phyloP scores from a whole-genome alignment of 2,797 vertebrate species.

The Falco berigora region DNA sequence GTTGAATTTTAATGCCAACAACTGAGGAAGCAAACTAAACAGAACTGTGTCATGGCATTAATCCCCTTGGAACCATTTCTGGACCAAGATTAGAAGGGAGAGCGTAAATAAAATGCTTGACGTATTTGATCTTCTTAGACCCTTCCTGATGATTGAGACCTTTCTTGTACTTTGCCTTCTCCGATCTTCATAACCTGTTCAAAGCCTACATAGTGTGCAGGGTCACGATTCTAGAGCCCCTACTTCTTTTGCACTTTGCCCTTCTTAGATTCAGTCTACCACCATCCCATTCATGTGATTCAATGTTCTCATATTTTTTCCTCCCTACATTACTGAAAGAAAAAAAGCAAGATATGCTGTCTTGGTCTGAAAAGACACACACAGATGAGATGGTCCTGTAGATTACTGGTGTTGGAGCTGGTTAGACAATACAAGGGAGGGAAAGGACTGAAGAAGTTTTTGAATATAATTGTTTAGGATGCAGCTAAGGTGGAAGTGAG shows the following conservation, averaged over 20 bases:
- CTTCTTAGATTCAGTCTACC: background rate
- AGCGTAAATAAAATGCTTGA: background rate
- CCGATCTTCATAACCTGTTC: background rate
- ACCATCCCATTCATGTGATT: background rate
- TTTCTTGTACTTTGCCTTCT: background rate
- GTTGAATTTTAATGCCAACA: background rate
- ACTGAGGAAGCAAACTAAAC: background rate
- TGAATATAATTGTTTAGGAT: background rate
- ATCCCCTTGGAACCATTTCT: background rate
- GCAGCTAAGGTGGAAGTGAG: background rate
- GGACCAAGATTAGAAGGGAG: background rate
- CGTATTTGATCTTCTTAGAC: background rate
- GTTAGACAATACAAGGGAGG: background rate
- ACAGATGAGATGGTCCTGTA: background rate
- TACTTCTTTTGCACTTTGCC: background rate
- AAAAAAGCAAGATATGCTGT: background rate
- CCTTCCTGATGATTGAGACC: background rate
- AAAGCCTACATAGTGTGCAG: background rate
- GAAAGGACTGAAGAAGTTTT: background rate
- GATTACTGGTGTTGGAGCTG: background rate
- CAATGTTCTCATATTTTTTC: background rate
- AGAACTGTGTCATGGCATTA: background rate
- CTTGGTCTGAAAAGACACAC: background rate
- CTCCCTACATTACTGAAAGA: background rate
- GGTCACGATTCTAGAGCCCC: background rate